Conservation (phyloP, 1,140 invertebrate species). For the Zaprionus ornatus region DNA sequence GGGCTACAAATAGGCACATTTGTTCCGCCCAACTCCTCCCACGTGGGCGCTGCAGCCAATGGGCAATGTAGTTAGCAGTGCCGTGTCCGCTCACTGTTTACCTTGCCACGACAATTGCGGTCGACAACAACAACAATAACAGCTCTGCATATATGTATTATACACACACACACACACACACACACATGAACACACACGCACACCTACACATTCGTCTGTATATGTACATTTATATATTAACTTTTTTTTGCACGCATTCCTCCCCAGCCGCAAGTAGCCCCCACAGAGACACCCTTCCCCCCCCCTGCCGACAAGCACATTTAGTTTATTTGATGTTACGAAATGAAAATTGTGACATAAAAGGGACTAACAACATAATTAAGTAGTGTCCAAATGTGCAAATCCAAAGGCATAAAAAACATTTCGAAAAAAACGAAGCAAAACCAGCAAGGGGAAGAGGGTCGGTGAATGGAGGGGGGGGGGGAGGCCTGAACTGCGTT, state of each 20-base stretch:
- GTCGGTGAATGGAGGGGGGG: too few relatives aligned
- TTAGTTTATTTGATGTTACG: slow-evolving; percentile 81
- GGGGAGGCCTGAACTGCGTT: slow-evolving; percentile 32
- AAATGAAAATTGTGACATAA: slow-evolving; percentile 83
- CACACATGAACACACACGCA: background rate
- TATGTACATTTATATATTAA: slow-evolving; percentile 9
- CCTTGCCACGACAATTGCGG: slow-evolving; percentile 81
- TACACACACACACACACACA: slow-evolving; percentile 4
- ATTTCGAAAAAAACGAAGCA: slow-evolving; percentile 37
- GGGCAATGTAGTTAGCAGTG: slow-evolving; percentile 71
- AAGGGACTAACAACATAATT: slow-evolving; percentile 83
- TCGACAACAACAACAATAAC: slow-evolving; percentile 47
- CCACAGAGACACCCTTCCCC: background rate
- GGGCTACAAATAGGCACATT: slow-evolving; percentile 75
- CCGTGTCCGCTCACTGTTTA: slow-evolving; percentile 73
- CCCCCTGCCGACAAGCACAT: slow-evolving; percentile 42
- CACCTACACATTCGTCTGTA: too few relatives aligned
- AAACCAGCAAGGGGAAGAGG: too few relatives aligned
- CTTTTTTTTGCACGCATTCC: slow-evolving; percentile 15
- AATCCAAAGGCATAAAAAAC: slow-evolving; percentile 79
- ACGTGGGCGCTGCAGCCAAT: slow-evolving; percentile 64
- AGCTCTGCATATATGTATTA: background rate
- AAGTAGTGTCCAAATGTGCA: slow-evolving; percentile 79
- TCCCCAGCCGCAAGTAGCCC: slow-evolving; percentile 1
- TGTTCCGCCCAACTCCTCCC: slow-evolving; percentile 50